A percentile compares a stretch with the other conserved stretches of the same genome.
Evolutionary conservation across 2,888 invertebrate genomes (phyloP).

Genomic region (Sepiola atlantica): DNA sequence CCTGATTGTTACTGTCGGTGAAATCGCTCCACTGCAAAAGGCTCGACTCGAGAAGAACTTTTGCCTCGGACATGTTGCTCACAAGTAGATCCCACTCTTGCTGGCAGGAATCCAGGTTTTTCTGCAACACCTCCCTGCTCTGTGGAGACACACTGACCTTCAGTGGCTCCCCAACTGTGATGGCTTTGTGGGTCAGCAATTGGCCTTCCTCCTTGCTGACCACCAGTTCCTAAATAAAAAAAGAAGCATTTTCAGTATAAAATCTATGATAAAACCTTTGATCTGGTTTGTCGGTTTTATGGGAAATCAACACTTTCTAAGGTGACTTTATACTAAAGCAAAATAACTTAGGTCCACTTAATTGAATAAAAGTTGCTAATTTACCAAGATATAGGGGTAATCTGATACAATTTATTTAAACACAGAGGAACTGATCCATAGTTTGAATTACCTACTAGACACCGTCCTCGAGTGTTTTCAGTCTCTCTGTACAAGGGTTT

Average conservation of each 20-base stretch:
- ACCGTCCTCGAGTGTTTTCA: too few relatives aligned
- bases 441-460: too few relatives aligned
- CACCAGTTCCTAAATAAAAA: slow-evolving; percentile 82
- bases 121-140: slow-evolving; percentile 91
- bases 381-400: too few relatives aligned
- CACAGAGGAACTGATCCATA: too few relatives aligned
- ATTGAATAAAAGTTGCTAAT: too few relatives aligned
- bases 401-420: too few relatives aligned
- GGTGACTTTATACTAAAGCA: too few relatives aligned
- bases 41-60: slow-evolving; percentile 89
- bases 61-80: slow-evolving; percentile 91
- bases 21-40: slow-evolving; percentile 94
- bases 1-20: slow-evolving; percentile 92
- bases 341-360: too few relatives aligned
- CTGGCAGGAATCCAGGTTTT: slow-evolving; percentile 86
- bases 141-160: slow-evolving; percentile 91
- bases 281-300: too few relatives aligned
- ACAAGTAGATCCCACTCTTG: slow-evolving; percentile 89
- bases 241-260: not conserved
- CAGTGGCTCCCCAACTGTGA: slow-evolving; percentile 93
- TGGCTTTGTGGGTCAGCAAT: slow-evolving; percentile 87
- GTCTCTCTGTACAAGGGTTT: too few relatives aligned
- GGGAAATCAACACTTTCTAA: too few relatives aligned
- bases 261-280: too few relatives aligned
- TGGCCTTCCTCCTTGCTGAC: slow-evolving; percentile 95